Conservation (phyloP, 1,140 invertebrate genomes). For the Rhopalosiphum maidis region DNA sequence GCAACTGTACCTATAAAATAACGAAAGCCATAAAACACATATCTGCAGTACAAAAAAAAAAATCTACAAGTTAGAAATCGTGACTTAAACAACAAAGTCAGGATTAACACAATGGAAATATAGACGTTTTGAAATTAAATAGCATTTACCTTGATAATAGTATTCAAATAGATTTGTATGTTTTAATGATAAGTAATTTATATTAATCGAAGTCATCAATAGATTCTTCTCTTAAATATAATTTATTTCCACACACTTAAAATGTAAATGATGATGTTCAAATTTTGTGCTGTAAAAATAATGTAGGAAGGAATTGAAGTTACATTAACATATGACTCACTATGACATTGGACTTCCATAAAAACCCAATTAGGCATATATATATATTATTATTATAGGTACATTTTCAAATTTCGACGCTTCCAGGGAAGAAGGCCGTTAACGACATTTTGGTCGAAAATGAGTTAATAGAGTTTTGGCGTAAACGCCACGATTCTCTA, state of each 20-base stretch:
- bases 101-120: neutral
- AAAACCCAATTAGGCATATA: neutral
- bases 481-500: no score
- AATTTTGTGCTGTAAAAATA: neutral
- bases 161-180: neutral
- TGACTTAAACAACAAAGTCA: neutral
- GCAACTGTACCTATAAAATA: neutral
- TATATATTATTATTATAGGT: no score
- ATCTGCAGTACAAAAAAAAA: neutral
- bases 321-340: neutral
- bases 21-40: neutral
- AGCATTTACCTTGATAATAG: neutral
- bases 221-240: neutral
- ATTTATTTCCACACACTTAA: neutral
- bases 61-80: neutral
- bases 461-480: no score
- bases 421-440: no score
- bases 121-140: neutral
- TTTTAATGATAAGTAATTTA: neutral
- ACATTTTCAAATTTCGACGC: no score
- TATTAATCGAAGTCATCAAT: neutral
- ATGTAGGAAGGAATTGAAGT: neutral
- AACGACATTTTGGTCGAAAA: no score
- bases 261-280: neutral
- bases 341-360: neutral